Conservation (phyloP, 2,797 vertebrate species). For the Cuniculus paca region DNA sequence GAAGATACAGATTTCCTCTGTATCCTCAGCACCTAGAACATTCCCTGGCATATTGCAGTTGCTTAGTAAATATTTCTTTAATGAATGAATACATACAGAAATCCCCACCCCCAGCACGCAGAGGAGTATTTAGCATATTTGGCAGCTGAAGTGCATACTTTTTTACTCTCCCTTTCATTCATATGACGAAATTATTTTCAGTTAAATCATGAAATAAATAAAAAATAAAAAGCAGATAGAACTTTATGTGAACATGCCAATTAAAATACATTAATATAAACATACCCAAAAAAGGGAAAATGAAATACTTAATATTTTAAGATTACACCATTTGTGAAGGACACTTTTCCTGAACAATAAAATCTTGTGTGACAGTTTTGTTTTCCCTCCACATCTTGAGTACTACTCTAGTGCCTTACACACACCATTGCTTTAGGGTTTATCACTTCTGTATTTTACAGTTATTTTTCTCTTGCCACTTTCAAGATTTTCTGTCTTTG, state of each 20-base stretch:
- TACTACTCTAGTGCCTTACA: not conserved
- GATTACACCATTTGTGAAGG: not conserved
- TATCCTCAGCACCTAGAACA: not conserved
- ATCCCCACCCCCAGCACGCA: not conserved
- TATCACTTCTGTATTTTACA: not conserved
- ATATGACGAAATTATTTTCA: not conserved
- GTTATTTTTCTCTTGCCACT: not conserved
- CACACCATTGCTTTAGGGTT: not conserved
- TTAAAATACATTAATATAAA: not conserved
- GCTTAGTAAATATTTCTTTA: not conserved
- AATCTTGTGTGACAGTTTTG: not conserved
- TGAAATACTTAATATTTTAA: not conserved
- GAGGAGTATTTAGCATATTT: not conserved
- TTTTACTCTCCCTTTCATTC: not conserved
- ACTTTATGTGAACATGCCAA: not conserved
- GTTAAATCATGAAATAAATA: not conserved
- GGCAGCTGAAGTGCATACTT: not conserved
- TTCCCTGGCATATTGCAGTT: not conserved
- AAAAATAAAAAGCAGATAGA: not conserved
- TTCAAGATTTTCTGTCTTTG: not conserved
- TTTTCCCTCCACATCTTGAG: not conserved
- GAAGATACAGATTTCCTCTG: not conserved
- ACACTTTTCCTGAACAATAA: not conserved
- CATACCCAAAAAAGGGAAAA: not conserved
- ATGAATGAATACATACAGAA: not conserved